A percentile compares a stretch with the other conserved stretches of the same genome.
Conservation (phyloP, 2,888 invertebrate species). For the Pelosia muscerda region DNA sequence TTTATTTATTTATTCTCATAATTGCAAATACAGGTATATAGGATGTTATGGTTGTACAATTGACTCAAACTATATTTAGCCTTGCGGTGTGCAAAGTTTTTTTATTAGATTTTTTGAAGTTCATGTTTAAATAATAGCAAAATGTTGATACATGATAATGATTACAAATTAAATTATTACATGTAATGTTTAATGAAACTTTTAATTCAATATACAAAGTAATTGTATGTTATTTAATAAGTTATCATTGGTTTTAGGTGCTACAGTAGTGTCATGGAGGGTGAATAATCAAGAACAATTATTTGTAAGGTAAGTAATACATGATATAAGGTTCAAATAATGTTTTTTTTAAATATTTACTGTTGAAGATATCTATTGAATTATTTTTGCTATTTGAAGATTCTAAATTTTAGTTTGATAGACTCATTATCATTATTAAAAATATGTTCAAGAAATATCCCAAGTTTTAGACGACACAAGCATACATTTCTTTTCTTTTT, state of each 20-base stretch:
- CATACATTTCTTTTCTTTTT: too few species aligned
- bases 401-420: neutral
- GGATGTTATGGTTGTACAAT: too few species aligned
- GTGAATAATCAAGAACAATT: constrained; percentile 98
- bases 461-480: neutral
- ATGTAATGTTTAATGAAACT: too few species aligned
- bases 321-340: neutral
- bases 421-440: neutral
- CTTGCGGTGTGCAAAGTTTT: too few species aligned
- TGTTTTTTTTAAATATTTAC: neutral
- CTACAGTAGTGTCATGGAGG: constrained; percentile 98
- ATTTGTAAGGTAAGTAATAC: constrained; percentile 94
- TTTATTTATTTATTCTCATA: too few species aligned
- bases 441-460: neutral
- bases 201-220: neutral
- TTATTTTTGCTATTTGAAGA: neutral
- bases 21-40: too few species aligned
- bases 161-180: too few species aligned
- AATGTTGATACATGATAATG: too few species aligned
- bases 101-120: too few species aligned
- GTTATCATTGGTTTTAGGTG: constrained; percentile 89
- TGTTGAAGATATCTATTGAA: neutral
- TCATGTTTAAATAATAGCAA: too few species aligned
- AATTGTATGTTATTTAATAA: neutral
- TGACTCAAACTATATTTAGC: too few species aligned